A percentile compares a stretch with the other conserved stretches of the same genome.
phyloP scores from a whole-genome alignment of 1,140 invertebrate species.

The Bombus turneri region DNA sequence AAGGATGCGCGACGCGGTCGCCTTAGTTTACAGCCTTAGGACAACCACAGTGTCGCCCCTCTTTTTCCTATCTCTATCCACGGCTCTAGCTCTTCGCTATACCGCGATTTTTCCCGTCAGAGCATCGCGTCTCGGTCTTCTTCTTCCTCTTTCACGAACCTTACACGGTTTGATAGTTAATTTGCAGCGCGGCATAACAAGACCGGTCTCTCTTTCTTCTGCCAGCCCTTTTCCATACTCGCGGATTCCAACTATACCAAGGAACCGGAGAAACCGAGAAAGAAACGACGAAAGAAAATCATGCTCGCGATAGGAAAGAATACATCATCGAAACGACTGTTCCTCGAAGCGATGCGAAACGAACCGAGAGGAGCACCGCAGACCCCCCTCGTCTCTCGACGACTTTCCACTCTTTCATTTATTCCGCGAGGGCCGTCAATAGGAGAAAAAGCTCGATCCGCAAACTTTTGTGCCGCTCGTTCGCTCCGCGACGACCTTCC shows the following conservation, averaged over 20 bases:
- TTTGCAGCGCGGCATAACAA: neutral
- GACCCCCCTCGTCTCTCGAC: neutral
- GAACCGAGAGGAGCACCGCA: neutral
- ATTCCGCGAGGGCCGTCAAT: slow-evolving; percentile 36
- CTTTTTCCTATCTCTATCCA: slow-evolving; percentile 27
- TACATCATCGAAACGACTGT: slow-evolving; percentile 3
- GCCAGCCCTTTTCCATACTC: too few species aligned
- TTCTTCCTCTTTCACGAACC: neutral
- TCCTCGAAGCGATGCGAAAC: slow-evolving; percentile 18
- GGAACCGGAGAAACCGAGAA: neutral
- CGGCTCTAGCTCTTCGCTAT: neutral
- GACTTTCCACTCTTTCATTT: slow-evolving; percentile 23
- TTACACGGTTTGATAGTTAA: slow-evolving; percentile 32
- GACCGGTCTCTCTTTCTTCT: too few species aligned
- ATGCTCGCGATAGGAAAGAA: neutral
- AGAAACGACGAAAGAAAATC: neutral
- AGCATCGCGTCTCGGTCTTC: neutral
- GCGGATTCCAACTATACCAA: neutral
- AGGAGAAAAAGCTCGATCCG: slow-evolving; percentile 43
- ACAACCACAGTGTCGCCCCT: slow-evolving; percentile 55
- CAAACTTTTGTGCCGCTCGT: slow-evolving; percentile 48
- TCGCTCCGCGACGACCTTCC: slow-evolving; percentile 39
- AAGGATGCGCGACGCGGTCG: slow-evolving; percentile 65
- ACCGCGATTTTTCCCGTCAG: neutral
- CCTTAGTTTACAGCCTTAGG: slow-evolving; percentile 68